Percentiles rank a stretch among this genome's conserved stretches.
phyloP scores from a whole-genome alignment of 2,797 vertebrate genomes.

The Orestias chungarensis region DNA sequence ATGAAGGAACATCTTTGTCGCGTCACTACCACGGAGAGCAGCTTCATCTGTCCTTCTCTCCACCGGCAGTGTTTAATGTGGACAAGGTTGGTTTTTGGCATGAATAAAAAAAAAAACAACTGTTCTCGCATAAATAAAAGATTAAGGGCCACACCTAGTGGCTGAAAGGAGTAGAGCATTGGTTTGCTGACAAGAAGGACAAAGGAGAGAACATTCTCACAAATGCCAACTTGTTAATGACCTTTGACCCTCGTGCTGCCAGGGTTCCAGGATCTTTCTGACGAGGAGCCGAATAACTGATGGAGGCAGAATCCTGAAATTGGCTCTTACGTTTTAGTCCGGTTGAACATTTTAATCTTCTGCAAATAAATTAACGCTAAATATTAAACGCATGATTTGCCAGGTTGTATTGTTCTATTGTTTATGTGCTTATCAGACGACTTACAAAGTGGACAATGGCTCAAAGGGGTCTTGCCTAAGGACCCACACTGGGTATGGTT shows the following conservation, averaged over 20 bases:
- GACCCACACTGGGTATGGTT: too few relatives aligned
- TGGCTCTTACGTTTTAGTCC: not conserved
- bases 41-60: not conserved
- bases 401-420: too few relatives aligned
- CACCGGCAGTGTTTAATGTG: not conserved
- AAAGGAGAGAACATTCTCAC: not conserved
- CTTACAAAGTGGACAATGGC: too few relatives aligned
- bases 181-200: conserved; percentile 23
- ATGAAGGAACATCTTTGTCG: conserved; percentile 18
- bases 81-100: conserved; percentile 6
- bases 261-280: not conserved
- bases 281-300: not conserved
- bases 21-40: not conserved
- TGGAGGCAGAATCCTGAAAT: not conserved
- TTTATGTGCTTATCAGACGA: too few relatives aligned
- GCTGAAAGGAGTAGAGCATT: conserved; percentile 79
- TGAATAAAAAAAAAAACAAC: conserved; percentile 56
- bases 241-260: too few relatives aligned
- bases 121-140: conserved; percentile 78
- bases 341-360: not conserved
- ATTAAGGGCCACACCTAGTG: conserved; percentile 90
- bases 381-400: too few relatives aligned
- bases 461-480: too few relatives aligned
- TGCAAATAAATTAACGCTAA: too few relatives aligned
- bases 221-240: not conserved